A percentile compares a stretch with the other conserved stretches of the same genome.
Conservation (phyloP, 2,888 invertebrate genomes). For the Diarsia dahlii region DNA sequence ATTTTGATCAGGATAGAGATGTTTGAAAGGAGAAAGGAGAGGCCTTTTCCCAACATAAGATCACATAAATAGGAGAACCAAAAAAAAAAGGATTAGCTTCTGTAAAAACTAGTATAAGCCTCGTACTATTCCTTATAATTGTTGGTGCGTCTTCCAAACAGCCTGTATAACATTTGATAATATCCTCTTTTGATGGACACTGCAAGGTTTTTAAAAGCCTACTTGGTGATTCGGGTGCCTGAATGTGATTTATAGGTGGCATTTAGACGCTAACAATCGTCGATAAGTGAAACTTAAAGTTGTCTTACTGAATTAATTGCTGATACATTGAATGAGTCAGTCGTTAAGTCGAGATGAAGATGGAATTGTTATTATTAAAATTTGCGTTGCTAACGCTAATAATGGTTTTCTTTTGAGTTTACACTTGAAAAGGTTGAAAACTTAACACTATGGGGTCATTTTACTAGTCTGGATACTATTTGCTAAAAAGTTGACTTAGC, state of each 20-base stretch:
- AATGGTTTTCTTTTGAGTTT: no score
- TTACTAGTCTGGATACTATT: no score
- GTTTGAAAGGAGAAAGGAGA: no score
- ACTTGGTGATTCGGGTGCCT: slow-evolving; percentile 54
- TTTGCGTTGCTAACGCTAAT: neutral
- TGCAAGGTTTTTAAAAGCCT: slow-evolving; percentile 57
- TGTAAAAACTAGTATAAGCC: neutral
- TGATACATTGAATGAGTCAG: slow-evolving; percentile 17
- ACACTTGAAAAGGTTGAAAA: no score
- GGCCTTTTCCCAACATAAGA: no score
- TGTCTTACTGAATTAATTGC: slow-evolving; percentile 5
- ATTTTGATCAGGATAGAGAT: no score
- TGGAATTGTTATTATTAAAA: neutral
- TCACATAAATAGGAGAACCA: no score
- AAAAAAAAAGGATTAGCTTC: no score
- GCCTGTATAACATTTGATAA: slow-evolving; percentile 3
- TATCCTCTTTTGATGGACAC: slow-evolving; percentile 57
- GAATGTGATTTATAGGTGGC: slow-evolving; percentile 39
- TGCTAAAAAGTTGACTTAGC: no score
- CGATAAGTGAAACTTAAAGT: slow-evolving; percentile 10
- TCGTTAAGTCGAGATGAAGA: neutral
- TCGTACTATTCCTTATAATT: neutral
- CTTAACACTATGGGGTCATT: no score
- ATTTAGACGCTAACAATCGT: slow-evolving; percentile 32
- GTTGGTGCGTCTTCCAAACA: neutral